Evolutionary conservation across 2,113 vertebrate species (phyloP).

Genomic region (Cranoglanis bouderius): DNA sequence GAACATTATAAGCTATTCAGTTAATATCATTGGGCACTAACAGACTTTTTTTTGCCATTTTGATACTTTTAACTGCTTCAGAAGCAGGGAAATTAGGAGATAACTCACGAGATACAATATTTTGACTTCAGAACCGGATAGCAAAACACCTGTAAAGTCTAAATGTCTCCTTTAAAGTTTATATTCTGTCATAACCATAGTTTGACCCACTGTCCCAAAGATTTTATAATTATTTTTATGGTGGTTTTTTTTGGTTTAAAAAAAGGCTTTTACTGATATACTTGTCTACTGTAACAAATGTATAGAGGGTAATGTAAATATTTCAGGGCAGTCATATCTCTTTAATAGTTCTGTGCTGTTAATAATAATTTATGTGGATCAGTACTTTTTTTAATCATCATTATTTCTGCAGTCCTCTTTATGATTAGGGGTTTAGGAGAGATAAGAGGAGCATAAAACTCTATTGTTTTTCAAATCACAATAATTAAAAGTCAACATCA

Average conservation of each 20-base stretch:
- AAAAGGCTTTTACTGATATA: neutral
- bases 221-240: neutral
- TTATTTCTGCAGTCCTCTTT: neutral
- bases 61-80: conserved; percentile 70
- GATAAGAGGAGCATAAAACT: neutral
- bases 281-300: neutral
- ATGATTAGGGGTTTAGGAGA: neutral
- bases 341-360: neutral
- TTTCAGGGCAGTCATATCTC: conserved; percentile 14
- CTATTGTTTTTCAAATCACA: neutral
- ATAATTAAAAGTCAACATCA: neutral
- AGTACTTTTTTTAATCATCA: conserved; percentile 1
- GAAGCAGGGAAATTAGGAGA: conserved; percentile 62
- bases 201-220: no score
- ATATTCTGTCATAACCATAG: neutral
- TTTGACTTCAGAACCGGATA: conserved; percentile 80
- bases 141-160: conserved; percentile 70
- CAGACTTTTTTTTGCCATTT: conserved; percentile 97
- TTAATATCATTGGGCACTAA: conserved; percentile 96
- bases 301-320: neutral
- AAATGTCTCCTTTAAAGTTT: conserved; percentile 39
- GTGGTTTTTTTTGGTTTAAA: no score
- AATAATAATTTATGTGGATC: conserved; percentile 19
- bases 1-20: conserved; percentile 93
- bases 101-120: conserved; percentile 77